Base-by-base conservation (phyloP, 2,113 vertebrate species). In the Callocephalon fimbriatum region DNA sequence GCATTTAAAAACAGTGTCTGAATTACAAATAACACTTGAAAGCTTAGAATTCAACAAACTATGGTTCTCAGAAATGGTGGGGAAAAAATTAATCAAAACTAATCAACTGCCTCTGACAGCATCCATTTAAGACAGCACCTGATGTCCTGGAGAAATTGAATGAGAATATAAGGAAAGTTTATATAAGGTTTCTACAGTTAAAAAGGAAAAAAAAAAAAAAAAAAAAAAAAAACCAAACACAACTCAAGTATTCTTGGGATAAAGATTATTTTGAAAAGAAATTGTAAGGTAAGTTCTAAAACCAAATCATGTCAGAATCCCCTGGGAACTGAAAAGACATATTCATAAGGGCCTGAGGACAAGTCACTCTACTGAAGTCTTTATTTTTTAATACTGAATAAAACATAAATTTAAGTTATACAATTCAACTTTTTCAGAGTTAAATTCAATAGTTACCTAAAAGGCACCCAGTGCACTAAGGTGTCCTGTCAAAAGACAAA, bases 351-450 rank as follows among this genome's bases (percentile, higher is more conserved):
- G 27, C 21, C 44, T 44, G 44, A 45, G 19, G 51, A 44, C 18
- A 93, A 75, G 29, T 48, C 15, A 23, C 4, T 56, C 51, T 51
- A 71, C 9, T 65, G 25, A 71, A 58, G 40, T 26, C 56, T 65
- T 94, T 37, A 67, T 58, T 31, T 88, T 75, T 73, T 38, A 94
- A 75, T 19, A 87, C 7, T 48, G 51, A 90, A 40, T 59, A 87
- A 75, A 72, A 72, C 6, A 27, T 15, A 23, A 80, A 76, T 37
- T 71, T 54, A 45, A 12, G 3, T 37, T 38, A 70, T 7, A 82
- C 13, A 75, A 45, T 58, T 78, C 44, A 59, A 37, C 7, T 45
- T 71, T 42, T 67, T 38, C 58, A 91, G 65, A 67, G 13, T 9
- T 31, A 2, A 89, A 87, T 61, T 40, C 45, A 68, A 31, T 10